These are phyloP conservation scores for Psilopsiagon aymara DNA, from an alignment of 2,113 vertebrate genomes.

Conservation along the genomic window DNA sequence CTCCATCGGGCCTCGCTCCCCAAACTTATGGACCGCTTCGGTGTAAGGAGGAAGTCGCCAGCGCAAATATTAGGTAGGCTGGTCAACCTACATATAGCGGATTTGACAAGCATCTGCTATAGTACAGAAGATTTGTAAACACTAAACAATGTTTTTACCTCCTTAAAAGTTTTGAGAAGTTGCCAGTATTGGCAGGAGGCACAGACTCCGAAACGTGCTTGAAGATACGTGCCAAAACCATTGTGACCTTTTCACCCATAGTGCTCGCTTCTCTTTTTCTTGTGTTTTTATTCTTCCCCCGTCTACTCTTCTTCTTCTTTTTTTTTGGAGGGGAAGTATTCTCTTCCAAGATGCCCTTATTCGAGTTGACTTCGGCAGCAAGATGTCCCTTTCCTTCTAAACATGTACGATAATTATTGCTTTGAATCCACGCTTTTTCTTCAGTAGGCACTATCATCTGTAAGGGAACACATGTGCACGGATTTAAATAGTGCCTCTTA, in stretches of 20 bases:
- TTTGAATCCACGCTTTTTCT: constrained; percentile 38
- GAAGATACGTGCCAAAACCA: constrained; percentile 76
- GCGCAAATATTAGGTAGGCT: constrained; percentile 69
- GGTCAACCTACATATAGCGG: constrained; percentile 70
- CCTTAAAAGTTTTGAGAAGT: constrained; percentile 84
- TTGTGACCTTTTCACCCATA: constrained; percentile 78
- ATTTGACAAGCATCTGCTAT: constrained; percentile 78
- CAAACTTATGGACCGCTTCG: constrained; percentile 42
- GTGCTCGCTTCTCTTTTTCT: constrained; percentile 44
- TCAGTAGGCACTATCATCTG: constrained; percentile 63
- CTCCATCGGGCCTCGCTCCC: constrained; percentile 35
- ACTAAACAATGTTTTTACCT: constrained; percentile 83
- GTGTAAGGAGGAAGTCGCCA: constrained; percentile 54
- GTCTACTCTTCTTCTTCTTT: background rate
- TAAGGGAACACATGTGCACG: constrained; percentile 56
- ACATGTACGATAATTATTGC: constrained; percentile 48
- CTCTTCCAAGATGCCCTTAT: constrained; percentile 36
- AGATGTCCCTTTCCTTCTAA: constrained; percentile 56
- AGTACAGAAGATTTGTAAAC: constrained; percentile 80
- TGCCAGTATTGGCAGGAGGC: constrained; percentile 82
- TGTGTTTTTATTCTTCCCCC: background rate
- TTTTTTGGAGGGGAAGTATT: background rate
- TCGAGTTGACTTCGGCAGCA: background rate
- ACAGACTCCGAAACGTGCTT: constrained; percentile 76
- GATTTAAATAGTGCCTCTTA: constrained; percentile 61